Evolutionary conservation across 30 jellyfish, hydroid and myxozoan genomes (phyloP), one percentile per base, ranked within the genome.

Genomic region (Pseudorhiza aurosa): DNA sequence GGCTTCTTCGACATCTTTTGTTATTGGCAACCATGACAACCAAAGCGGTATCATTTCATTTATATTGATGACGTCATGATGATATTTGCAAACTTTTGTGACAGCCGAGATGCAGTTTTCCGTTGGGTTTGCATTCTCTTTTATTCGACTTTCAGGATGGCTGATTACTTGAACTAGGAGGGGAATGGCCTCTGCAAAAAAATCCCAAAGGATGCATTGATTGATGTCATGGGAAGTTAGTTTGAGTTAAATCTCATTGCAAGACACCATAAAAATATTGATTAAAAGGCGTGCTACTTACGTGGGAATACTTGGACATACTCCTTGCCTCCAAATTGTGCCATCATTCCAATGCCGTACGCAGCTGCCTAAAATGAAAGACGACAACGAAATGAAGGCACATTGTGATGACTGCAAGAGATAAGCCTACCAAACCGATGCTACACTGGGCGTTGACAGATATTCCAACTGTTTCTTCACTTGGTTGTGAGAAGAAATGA

Each of bases 331-430:
- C 99, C 97, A 87, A 47, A 71, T 44, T 68, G 87, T 24, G 97
- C 99, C 99, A 94, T 94, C 10, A 94, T 83, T 0, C 99, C 99
- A 49, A 97, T 71, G 0, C 99, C 99, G 44, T 94, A 94, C 3
- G 99, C 99, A 36, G 99, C 99, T 15, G 99, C 97, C 93, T 94
- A 67, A 1, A 42, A 28, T 0, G 7, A 24, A 77, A 63, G 12
- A 8, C n/a, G n/a, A n/a, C n/a, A n/a, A n/a, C n/a, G n/a, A n/a
- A n/a, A n/a, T n/a, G n/a, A n/a, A n/a, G n/a, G n/a, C n/a, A n/a
- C n/a, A n/a, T n/a, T n/a, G n/a, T n/a, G n/a, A n/a, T n/a, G n/a
- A n/a, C n/a, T n/a, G n/a, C n/a, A n/a, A n/a, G n/a, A n/a, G n/a
- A n/a, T n/a, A n/a, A n/a, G n/a, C n/a, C n/a, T n/a, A n/a, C n/a